These are phyloP conservation scores for Engraulis encrasicolus DNA, from an alignment of 2,113 vertebrate species.

Conservation along the genomic window DNA sequence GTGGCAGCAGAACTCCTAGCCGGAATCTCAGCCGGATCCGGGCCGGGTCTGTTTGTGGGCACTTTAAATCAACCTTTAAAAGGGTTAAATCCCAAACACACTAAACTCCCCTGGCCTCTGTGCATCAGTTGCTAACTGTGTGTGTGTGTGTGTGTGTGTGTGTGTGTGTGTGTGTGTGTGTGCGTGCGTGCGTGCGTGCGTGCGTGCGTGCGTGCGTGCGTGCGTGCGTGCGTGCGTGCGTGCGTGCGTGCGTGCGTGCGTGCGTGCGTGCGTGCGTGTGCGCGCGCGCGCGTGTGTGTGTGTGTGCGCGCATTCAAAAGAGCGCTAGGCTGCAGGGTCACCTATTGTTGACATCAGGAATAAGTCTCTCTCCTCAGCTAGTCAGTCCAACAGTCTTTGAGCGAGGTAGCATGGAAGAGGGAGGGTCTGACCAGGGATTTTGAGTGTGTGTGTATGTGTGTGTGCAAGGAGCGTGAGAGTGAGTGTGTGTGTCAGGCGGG, in stretches of 20 bases:
- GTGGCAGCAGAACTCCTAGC: neutral
- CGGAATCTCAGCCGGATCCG: neutral
- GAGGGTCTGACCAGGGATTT: too few species aligned
- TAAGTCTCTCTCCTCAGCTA: slow-evolving; percentile 67
- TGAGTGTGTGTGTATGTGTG: neutral
- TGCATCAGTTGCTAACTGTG: slow-evolving; percentile 9
- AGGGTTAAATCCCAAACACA: neutral
- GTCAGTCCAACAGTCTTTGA: slow-evolving; percentile 18
- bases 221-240: slow-evolving; percentile 18
- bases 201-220: neutral
- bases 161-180: slow-evolving; percentile 16
- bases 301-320: too few species aligned
- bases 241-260: too few species aligned
- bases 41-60: neutral
- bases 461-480: slow-evolving; percentile 28
- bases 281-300: slow-evolving; percentile 42
- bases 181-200: slow-evolving; percentile 13
- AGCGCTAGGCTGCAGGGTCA: slow-evolving; percentile 52
- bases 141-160: neutral
- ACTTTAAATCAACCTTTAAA: neutral
- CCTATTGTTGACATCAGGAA: slow-evolving; percentile 72
- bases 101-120: neutral
- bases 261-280: slow-evolving; percentile 53
- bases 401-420: neutral
- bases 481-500: neutral